phyloP scores from a whole-genome alignment of 2,888 invertebrate species.

The Orthosia gothica region DNA sequence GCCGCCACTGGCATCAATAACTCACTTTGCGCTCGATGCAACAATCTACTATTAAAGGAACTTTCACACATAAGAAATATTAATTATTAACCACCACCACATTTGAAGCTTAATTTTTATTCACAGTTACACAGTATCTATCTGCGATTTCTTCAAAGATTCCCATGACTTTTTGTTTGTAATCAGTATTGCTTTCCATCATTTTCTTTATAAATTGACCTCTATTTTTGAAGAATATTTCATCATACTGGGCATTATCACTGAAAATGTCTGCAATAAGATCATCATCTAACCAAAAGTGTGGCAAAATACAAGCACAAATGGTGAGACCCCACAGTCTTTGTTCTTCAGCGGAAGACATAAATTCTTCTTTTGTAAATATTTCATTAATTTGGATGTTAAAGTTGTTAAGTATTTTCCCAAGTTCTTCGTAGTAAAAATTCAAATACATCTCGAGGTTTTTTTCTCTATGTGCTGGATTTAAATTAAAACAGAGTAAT shows the following conservation, averaged over 20 bases:
- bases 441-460: constrained; percentile 88
- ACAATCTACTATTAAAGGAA: no score
- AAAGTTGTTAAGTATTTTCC: constrained; percentile 81
- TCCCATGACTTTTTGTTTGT: constrained; percentile 88
- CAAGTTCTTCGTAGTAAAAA: constrained; percentile 91
- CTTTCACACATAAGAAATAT: no score
- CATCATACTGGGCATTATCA: constrained; percentile 89
- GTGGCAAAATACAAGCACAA: constrained; percentile 90
- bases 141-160: constrained; percentile 91
- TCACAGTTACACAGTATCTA: constrained; percentile 76
- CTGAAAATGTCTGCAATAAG: constrained; percentile 85
- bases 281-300: constrained; percentile 90
- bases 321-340: constrained; percentile 91
- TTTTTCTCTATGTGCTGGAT: constrained; percentile 85
- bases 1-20: no score
- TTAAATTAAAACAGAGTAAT: constrained; percentile 90
- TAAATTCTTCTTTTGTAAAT: constrained; percentile 84
- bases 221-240: constrained; percentile 91
- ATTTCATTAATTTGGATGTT: constrained; percentile 82
- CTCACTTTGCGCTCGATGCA: no score
- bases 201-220: constrained; percentile 90
- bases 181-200: constrained; percentile 89
- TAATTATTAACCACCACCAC: no score
- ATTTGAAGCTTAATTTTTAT: no score
- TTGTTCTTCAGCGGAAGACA: constrained; percentile 86